Conservation (phyloP, 2,888 invertebrate species). For the Calameuta pallipes region DNA sequence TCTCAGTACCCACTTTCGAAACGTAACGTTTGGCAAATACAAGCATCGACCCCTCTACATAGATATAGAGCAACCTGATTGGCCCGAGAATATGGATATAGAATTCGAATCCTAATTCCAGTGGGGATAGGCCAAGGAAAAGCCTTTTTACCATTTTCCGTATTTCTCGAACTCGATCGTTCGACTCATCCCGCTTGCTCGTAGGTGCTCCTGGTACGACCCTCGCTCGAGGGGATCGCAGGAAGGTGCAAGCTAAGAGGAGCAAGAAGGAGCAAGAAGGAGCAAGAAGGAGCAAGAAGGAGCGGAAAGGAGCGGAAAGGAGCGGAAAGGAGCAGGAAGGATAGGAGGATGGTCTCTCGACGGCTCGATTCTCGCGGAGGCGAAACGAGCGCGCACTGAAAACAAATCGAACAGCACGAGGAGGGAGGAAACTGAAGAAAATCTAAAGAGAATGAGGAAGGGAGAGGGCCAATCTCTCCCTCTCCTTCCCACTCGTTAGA, state of each 20-base stretch:
- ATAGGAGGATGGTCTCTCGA: neutral
- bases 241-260: neutral
- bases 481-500: neutral
- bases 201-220: neutral
- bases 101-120: neutral
- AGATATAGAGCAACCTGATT: neutral
- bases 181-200: neutral
- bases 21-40: neutral
- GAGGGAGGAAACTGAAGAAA: neutral
- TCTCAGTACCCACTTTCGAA: neutral
- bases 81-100: neutral
- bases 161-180: neutral
- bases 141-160: neutral
- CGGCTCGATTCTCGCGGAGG: neutral
- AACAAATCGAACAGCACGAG: neutral
- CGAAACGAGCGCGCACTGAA: neutral
- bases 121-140: neutral
- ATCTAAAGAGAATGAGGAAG: neutral
- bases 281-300: conserved; percentile 7
- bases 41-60: neutral
- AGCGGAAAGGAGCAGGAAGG: conserved; percentile 6
- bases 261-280: neutral
- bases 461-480: neutral
- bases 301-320: neutral
- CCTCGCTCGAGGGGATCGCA: neutral